phyloP scores from a whole-genome alignment of 2,797 vertebrate genomes.

The Rallus crepitans region DNA sequence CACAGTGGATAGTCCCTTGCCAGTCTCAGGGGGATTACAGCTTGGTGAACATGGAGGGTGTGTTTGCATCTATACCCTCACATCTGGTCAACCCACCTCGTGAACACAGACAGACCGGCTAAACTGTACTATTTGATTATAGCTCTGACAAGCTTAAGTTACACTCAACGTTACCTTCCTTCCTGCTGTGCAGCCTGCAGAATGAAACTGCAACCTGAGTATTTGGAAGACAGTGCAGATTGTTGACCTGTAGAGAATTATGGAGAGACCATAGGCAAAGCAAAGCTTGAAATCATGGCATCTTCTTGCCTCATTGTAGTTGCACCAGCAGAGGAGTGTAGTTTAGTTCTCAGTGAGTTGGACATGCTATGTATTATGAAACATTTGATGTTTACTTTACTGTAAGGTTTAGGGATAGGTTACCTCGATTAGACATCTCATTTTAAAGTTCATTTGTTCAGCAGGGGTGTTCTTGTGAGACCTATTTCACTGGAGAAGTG shows the following conservation, averaged over 20 bases:
- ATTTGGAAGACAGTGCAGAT: neutral
- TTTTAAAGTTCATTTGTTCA: neutral
- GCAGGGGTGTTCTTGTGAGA: neutral
- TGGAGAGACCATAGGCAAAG: neutral
- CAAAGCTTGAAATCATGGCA: neutral
- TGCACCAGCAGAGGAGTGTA: neutral
- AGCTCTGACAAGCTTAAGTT: neutral
- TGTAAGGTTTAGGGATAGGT: neutral
- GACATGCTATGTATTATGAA: neutral
- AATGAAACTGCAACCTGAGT: neutral
- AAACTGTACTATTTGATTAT: neutral
- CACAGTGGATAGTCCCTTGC: neutral
- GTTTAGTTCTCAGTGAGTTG: neutral
- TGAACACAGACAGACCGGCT: neutral
- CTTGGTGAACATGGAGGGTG: neutral
- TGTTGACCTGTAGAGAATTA: neutral
- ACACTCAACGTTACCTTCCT: neutral
- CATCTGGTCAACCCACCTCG: fast-evolving
- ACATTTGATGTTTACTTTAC: neutral
- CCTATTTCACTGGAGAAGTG: neutral
- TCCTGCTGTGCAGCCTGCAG: neutral
- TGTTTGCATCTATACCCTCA: neutral
- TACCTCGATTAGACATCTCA: neutral
- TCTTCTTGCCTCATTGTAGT: neutral
- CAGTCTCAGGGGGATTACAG: neutral